Evolutionary conservation across 1,140 invertebrate species (phyloP).

Genomic region (Pogonognathellus flavescens): DNA sequence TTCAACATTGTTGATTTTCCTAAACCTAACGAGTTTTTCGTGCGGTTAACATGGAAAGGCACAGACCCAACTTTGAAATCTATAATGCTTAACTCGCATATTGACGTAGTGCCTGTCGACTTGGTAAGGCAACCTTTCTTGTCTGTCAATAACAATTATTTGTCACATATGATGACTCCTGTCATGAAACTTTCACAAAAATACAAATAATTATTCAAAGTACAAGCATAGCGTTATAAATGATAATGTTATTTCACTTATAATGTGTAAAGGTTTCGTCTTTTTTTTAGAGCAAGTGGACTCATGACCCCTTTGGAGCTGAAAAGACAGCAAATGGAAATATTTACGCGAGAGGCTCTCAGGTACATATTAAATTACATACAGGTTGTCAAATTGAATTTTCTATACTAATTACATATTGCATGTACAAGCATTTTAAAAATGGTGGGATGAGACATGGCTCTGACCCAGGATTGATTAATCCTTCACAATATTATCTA

Average conservation of each 20-base stretch:
- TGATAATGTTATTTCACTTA: neutral
- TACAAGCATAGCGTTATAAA: no score
- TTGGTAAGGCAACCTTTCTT: conserved; percentile 29
- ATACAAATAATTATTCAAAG: neutral
- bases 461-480: no score
- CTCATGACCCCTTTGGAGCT: conserved; percentile 83
- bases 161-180: neutral
- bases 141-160: neutral
- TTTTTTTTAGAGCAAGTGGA: conserved; percentile 76
- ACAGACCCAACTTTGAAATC: conserved; percentile 78
- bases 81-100: conserved; percentile 91
- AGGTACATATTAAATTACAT: conserved; percentile 68
- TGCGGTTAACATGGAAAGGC: conserved; percentile 87
- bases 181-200: neutral
- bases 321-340: conserved; percentile 83
- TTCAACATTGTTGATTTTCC: conserved; percentile 72
- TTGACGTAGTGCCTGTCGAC: conserved; percentile 93
- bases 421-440: neutral
- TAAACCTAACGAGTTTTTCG: conserved; percentile 79
- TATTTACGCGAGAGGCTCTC: conserved; percentile 86
- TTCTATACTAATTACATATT: neutral
- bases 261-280: neutral
- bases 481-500: no score
- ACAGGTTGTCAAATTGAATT: neutral
- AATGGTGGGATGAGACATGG: neutral